Evolutionary conservation across 2,888 invertebrate genomes (phyloP).

Genomic region (Bombylius major): DNA sequence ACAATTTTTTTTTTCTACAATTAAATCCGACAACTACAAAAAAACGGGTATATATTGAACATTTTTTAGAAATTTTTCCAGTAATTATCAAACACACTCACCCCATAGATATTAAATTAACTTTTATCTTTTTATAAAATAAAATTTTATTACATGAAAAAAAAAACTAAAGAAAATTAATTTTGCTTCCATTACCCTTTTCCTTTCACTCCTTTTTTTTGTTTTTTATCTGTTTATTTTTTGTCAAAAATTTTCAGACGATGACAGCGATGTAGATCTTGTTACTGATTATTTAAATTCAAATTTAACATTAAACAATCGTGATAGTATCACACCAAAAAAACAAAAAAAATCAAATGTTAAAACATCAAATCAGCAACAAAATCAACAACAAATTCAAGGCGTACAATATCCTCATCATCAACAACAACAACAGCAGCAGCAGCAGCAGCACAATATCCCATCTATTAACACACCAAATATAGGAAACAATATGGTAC

Average conservation of each 20-base stretch:
- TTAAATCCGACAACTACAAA: too few relatives aligned
- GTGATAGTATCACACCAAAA: conserved; percentile 10
- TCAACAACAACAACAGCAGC: conserved; percentile 12
- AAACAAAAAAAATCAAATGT: conserved; percentile 15
- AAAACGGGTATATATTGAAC: too few relatives aligned
- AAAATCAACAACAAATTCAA: conserved; percentile 3
- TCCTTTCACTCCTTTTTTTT: not conserved
- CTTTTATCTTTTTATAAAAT: too few relatives aligned
- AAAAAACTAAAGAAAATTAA: too few relatives aligned
- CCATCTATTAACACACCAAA: conserved; percentile 29
- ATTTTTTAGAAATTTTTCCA: too few relatives aligned
- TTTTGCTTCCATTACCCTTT: too few relatives aligned
- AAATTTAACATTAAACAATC: conserved; percentile 2
- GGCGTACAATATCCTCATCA: not conserved
- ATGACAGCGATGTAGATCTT: conserved; percentile 36
- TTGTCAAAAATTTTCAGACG: conserved; percentile 16
- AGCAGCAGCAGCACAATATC: conserved; percentile 19
- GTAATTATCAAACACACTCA: too few relatives aligned
- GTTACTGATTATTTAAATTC: conserved; percentile 33
- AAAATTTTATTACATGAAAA: too few relatives aligned
- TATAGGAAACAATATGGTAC: conserved; percentile 44
- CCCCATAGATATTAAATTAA: too few relatives aligned
- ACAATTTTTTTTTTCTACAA: too few relatives aligned
- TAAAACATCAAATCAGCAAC: conserved; percentile 8
- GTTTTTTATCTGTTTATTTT: not conserved